Evolutionary conservation across 2,888 invertebrate genomes (phyloP).

Genomic region (Troilus luridus): DNA sequence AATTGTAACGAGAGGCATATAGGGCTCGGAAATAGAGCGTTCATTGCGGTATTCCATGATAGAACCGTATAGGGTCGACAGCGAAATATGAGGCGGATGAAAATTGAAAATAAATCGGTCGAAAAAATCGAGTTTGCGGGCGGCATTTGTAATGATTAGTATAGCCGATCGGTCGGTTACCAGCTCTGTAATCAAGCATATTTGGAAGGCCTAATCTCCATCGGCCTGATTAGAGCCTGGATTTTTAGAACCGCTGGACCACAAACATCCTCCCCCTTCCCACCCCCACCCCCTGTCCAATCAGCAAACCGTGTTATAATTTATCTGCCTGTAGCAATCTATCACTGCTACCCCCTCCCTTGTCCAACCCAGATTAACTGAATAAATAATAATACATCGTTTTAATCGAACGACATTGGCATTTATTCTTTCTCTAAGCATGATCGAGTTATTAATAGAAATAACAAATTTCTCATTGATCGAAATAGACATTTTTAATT

Average conservation of each 20-base stretch:
- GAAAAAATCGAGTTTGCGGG: conserved; percentile 17
- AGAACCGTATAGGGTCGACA: background rate
- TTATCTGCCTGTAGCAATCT: conserved; percentile 37
- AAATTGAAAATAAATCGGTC: conserved; percentile 31
- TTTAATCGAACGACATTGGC: background rate
- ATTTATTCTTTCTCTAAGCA: background rate
- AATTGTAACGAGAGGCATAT: no score
- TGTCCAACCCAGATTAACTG: background rate
- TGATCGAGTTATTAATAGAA: background rate
- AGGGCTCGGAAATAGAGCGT: no score
- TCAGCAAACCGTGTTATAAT: conserved; percentile 48
- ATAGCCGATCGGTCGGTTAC: background rate
- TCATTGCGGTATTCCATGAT: background rate
- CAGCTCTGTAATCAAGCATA: conserved; percentile 43
- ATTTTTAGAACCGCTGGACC: conserved; percentile 42
- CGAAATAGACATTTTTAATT: background rate
- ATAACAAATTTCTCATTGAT: background rate
- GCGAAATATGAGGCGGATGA: background rate
- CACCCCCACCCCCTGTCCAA: background rate
- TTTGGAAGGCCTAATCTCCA: conserved; percentile 40
- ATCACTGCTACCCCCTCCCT: background rate
- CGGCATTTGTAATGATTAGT: conserved; percentile 38
- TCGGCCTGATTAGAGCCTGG: conserved; percentile 37
- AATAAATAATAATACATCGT: conserved; percentile 41
- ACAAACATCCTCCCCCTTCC: background rate